These are phyloP conservation scores for Gyrodactylus salaris DNA, from an alignment of 1,140 invertebrate genomes.

Conservation along the genomic window DNA sequence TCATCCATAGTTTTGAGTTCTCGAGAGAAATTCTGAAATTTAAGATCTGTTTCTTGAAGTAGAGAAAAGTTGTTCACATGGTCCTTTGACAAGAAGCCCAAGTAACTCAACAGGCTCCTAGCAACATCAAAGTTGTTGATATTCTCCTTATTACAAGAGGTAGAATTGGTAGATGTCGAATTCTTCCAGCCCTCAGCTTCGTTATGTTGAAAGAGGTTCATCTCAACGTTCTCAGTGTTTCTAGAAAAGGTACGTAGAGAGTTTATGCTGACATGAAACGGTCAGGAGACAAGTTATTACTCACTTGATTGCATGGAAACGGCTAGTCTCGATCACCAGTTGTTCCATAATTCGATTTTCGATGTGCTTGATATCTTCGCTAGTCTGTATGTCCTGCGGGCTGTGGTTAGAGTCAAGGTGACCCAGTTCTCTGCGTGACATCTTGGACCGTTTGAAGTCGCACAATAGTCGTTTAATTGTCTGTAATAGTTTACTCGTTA, in stretches of 20 bases:
- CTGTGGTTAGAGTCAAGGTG: too few species aligned
- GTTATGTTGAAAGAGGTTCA: too few species aligned
- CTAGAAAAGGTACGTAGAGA: too few species aligned
- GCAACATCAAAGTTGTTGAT: background rate
- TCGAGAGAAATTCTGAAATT: background rate
- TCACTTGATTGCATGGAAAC: background rate
- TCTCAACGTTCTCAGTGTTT: too few species aligned
- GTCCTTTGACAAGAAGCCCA: background rate
- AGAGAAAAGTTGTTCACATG: background rate
- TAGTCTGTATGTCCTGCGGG: background rate
- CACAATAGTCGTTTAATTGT: too few species aligned
- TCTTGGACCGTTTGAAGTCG: too few species aligned
- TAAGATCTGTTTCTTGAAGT: background rate
- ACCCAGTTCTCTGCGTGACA: too few species aligned
- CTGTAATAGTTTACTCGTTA: too few species aligned
- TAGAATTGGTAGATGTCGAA: background rate
- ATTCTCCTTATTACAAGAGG: background rate
- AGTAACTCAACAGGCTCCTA: background rate
- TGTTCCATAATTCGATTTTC: background rate
- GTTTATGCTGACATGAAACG: background rate
- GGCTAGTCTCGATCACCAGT: background rate
- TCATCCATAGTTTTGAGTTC: background rate
- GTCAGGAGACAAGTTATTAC: background rate
- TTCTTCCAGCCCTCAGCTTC: too few species aligned
- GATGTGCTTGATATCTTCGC: background rate